phyloP scores from a whole-genome alignment of 2,113 vertebrate genomes.

The Pseudonaja textilis region DNA sequence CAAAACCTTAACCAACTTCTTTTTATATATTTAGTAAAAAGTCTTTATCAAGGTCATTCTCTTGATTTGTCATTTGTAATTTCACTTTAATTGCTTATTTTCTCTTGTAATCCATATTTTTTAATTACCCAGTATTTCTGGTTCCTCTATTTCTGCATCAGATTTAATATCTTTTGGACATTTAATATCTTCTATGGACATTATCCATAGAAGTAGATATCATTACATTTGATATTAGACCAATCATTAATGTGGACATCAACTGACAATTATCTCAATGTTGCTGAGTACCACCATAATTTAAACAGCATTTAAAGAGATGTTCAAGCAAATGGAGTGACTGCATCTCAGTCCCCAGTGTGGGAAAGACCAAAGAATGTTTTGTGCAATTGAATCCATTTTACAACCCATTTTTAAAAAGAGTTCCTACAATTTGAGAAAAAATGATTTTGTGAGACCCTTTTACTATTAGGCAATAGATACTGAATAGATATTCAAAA shows the following conservation, averaged over 20 bases:
- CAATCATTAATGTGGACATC: background rate
- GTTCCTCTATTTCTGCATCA: background rate
- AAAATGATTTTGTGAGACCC: background rate
- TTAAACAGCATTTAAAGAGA: background rate
- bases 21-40: background rate
- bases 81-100: background rate
- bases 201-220: too few relatives aligned
- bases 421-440: background rate
- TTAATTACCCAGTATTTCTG: background rate
- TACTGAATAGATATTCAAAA: background rate
- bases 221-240: background rate
- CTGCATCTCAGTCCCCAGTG: background rate
- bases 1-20: background rate
- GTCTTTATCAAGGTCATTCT: background rate
- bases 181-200: too few relatives aligned
- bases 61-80: background rate
- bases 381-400: background rate
- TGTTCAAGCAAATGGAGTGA: background rate
- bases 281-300: background rate
- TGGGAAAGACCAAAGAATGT: background rate
- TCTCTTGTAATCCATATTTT: background rate
- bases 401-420: background rate
- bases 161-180: background rate
- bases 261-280: background rate
- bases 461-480: background rate